Percentiles rank a stretch among this genome's conserved stretches.
Conservation (phyloP, 2,113 vertebrate species). For the Paralichthys olivaceus region DNA sequence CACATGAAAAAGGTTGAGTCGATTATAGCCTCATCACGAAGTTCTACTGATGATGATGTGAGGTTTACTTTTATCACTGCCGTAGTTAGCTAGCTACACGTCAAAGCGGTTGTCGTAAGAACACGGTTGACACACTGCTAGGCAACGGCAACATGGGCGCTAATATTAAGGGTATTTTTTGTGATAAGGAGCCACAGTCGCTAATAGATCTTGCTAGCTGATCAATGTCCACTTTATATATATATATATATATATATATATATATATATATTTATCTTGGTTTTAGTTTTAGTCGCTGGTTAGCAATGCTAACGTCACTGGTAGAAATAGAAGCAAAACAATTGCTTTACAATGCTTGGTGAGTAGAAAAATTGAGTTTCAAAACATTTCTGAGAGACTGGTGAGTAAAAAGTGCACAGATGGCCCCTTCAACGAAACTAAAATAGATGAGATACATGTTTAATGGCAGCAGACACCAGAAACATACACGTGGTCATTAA, state of each 20-base stretch:
- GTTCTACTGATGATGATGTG: background rate
- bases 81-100: no score
- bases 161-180: background rate
- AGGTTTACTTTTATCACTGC: no score
- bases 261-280: no score
- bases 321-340: no score
- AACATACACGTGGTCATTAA: constrained; percentile 46
- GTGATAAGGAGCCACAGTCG: background rate
- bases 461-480: constrained; percentile 43
- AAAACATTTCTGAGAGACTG: background rate
- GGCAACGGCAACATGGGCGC: background rate
- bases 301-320: no score
- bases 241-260: no score
- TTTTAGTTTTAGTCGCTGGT: no score
- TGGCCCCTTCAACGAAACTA: background rate
- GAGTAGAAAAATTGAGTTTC: no score
- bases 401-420: background rate
- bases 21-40: background rate
- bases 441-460: constrained; percentile 42
- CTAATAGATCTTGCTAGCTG: no score
- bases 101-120: background rate
- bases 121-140: no score
- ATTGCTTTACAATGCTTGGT: no score
- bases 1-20: background rate
- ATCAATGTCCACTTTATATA: no score